These are phyloP conservation scores for Clarias gariepinus DNA, from an alignment of 2,113 vertebrate genomes.

Conservation along the genomic window DNA sequence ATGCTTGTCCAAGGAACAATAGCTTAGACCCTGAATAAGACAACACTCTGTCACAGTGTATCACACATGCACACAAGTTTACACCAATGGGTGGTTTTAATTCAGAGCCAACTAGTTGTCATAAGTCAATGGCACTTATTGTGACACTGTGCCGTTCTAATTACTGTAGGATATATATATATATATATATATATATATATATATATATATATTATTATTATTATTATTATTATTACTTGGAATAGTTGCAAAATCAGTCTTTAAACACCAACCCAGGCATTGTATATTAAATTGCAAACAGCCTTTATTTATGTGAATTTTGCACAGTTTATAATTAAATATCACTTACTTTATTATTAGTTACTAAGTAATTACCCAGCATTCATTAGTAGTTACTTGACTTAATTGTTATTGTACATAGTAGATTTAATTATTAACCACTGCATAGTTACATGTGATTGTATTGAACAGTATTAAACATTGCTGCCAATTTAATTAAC, in stretches of 20 bases:
- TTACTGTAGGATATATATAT: background rate
- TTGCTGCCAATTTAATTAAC: background rate
- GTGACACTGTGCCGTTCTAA: background rate
- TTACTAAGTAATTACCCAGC: background rate
- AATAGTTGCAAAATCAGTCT: background rate
- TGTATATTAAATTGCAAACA: slow-evolving; percentile 5
- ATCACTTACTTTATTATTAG: background rate
- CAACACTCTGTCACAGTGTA: background rate
- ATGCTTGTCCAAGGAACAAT: background rate
- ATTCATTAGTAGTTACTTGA: background rate
- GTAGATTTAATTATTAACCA: background rate
- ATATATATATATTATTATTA: no score
- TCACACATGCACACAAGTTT: background rate
- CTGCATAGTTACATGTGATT: background rate
- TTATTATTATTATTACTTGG: background rate
- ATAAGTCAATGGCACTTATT: background rate
- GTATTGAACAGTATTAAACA: background rate
- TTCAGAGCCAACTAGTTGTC: background rate
- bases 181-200: no score
- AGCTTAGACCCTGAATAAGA: background rate
- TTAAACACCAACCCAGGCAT: background rate
- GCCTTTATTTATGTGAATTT: no score
- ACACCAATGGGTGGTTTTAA: background rate
- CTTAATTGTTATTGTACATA: background rate
- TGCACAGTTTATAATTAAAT: background rate